Conservation (phyloP, 2,797 vertebrate species). For the Lates japonicus region DNA sequence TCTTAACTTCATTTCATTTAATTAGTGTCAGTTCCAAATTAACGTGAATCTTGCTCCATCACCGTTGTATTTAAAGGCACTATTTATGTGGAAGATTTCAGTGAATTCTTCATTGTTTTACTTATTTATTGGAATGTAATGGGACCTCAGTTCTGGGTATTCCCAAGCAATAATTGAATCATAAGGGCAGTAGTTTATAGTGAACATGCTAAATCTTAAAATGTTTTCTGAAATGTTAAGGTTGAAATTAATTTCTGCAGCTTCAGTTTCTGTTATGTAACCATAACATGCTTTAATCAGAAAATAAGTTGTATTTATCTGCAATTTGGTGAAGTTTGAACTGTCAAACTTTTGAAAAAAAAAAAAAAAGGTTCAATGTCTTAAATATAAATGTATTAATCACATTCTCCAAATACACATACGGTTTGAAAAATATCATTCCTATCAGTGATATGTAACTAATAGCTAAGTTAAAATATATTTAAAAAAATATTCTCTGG, state of each 20-base stretch:
- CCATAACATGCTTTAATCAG: constrained; percentile 39
- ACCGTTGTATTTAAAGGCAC: constrained; percentile 74
- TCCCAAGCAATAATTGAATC: constrained; percentile 63
- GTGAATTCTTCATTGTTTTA: constrained; percentile 73
- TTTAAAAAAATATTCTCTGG: constrained; percentile 4
- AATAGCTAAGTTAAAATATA: constrained; percentile 18
- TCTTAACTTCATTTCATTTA: constrained; percentile 59
- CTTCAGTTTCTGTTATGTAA: constrained; percentile 41
- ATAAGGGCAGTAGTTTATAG: constrained; percentile 59
- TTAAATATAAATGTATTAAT: constrained; percentile 54
- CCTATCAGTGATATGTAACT: constrained; percentile 34
- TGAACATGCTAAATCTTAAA: constrained; percentile 43
- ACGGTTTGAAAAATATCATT: constrained; percentile 21
- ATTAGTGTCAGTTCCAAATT: constrained; percentile 77
- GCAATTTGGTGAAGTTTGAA: constrained; percentile 49
- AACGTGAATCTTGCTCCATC: constrained; percentile 64
- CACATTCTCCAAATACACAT: constrained; percentile 45
- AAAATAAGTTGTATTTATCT: constrained; percentile 36
- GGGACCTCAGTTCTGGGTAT: constrained; percentile 48
- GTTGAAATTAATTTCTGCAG: constrained; percentile 48
- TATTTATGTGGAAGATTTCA: constrained; percentile 83
- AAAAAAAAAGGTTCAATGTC: constrained; percentile 38
- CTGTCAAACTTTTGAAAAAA: constrained; percentile 18
- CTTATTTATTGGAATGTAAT: constrained; percentile 82
- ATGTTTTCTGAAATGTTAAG: constrained; percentile 50